These are phyloP conservation scores for Anguilla anguilla DNA, from an alignment of 2,797 vertebrate genomes.

Conservation along the genomic window DNA sequence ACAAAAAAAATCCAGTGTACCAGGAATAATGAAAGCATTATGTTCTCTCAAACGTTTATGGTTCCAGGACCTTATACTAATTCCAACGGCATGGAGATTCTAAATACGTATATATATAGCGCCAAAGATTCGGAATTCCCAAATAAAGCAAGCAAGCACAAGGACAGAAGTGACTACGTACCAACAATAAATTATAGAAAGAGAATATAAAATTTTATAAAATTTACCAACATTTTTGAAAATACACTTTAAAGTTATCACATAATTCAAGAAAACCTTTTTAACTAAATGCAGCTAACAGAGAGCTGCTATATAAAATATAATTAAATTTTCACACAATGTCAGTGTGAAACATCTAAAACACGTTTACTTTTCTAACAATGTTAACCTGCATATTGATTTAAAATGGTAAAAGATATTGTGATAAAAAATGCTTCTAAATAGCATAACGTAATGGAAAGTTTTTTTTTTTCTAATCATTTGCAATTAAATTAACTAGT, in stretches of 20 bases:
- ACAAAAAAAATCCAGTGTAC: not conserved
- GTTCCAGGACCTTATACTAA: slow-evolving; percentile 31
- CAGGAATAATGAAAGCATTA: not conserved
- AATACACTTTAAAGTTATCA: not conserved
- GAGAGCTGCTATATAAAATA: not conserved
- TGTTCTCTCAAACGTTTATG: not conserved
- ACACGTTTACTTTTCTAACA: not conserved
- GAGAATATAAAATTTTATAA: not conserved
- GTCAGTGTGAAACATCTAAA: not conserved
- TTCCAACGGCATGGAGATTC: slow-evolving; percentile 64
- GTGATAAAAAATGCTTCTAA: slow-evolving; percentile 5
- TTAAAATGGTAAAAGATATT: not conserved
- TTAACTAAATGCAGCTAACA: not conserved
- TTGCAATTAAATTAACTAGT: slow-evolving; percentile 46
- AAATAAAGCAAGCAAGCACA: slow-evolving; percentile 35
- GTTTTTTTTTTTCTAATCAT: slow-evolving; percentile 34
- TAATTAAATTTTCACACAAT: not conserved
- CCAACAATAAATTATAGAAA: not conserved
- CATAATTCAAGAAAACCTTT: not conserved
- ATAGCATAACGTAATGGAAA: slow-evolving; percentile 23
- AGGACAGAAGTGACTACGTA: not conserved
- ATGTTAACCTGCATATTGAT: not conserved
- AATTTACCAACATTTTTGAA: not conserved
- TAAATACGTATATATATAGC: slow-evolving; percentile 68
- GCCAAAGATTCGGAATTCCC: slow-evolving; percentile 69